A percentile compares a stretch with the other conserved stretches of the same genome.
Conservation (phyloP, 1,140 invertebrate genomes). For the Apis laboriosa region DNA sequence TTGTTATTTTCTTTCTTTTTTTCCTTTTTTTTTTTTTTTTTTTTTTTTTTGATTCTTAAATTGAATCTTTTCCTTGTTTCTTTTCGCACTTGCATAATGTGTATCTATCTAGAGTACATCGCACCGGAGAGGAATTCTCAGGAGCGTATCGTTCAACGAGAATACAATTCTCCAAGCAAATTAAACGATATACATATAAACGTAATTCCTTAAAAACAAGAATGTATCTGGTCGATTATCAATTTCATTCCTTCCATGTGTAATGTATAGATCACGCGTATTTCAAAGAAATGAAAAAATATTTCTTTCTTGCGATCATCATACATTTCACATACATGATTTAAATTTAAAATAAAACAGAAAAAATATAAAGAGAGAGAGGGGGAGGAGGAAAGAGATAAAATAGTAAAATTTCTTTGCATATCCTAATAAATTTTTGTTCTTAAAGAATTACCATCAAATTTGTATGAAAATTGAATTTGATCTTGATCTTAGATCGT, state of each 20-base stretch:
- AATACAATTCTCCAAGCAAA: slow-evolving; percentile 6
- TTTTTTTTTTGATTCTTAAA: not conserved
- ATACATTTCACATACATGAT: not conserved
- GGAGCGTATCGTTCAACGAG: slow-evolving; percentile 54
- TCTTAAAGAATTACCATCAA: not conserved
- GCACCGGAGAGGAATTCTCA: slow-evolving; percentile 58
- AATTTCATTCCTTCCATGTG: not conserved
- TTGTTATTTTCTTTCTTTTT: no score
- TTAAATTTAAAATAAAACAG: not conserved
- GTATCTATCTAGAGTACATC: slow-evolving; percentile 51
- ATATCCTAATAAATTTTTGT: not conserved
- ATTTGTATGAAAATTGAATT: slow-evolving; percentile 13
- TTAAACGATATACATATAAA: not conserved
- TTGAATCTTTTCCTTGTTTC: not conserved
- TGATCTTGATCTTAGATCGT: not conserved
- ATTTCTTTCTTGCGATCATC: no score
- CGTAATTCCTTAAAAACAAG: slow-evolving; percentile 15
- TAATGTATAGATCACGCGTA: no score
- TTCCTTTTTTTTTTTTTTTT: not conserved
- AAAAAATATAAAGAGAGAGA: not conserved
- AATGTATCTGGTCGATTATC: not conserved
- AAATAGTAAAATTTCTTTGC: not conserved
- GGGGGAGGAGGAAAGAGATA: not conserved
- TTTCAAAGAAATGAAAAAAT: no score
- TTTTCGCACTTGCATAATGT: slow-evolving; percentile 9